Conservation (phyloP, 2,113 vertebrate genomes). For the Ammodramus savannarum region DNA sequence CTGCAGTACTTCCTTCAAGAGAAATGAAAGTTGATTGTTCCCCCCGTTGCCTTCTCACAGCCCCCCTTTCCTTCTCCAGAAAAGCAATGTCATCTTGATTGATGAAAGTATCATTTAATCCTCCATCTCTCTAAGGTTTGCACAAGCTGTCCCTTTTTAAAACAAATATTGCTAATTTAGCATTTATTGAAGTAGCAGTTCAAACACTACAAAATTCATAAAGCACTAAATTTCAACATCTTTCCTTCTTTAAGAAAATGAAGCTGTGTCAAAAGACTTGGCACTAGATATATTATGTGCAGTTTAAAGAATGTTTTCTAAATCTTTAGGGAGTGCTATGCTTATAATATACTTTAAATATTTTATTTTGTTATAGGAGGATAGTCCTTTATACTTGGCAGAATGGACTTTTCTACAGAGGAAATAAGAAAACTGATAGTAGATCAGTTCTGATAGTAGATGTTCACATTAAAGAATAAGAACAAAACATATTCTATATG, state of each 20-base stretch:
- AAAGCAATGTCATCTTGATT: neutral
- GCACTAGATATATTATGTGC: neutral
- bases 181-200: neutral
- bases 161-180: constrained; percentile 12
- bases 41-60: neutral
- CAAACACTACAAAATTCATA: constrained; percentile 10
- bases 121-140: neutral
- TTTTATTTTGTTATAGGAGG: neutral
- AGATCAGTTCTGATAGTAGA: neutral
- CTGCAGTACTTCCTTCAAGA: neutral
- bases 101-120: neutral
- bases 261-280: neutral
- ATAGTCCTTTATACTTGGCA: neutral
- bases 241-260: constrained; percentile 4
- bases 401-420: neutral
- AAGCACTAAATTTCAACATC: neutral
- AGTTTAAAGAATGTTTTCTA: neutral
- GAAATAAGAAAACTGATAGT: neutral
- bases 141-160: neutral
- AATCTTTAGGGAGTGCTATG: neutral
- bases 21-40: neutral
- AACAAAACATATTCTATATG: neutral
- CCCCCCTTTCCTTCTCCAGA: neutral
- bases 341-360: neutral
- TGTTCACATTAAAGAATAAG: neutral